phyloP scores from a whole-genome alignment of 2,888 invertebrate species.

The Parnassius apollo region DNA sequence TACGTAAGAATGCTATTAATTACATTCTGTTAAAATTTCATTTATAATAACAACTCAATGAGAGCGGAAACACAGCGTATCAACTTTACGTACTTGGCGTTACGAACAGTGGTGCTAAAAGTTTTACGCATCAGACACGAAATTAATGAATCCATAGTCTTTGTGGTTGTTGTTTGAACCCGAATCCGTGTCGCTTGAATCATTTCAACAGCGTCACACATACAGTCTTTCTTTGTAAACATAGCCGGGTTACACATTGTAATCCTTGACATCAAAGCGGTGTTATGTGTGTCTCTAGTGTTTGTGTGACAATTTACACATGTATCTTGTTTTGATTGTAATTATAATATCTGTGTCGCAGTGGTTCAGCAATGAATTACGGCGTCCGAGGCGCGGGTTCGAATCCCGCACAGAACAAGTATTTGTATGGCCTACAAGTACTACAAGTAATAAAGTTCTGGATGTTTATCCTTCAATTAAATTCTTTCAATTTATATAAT shows the following conservation, averaged over 20 bases:
- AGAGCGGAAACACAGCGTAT: neutral
- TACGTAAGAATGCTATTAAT: no score
- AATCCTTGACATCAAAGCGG: constrained; percentile 23
- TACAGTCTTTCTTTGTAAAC: constrained; percentile 13
- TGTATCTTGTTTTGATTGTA: neutral
- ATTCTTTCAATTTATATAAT: no score
- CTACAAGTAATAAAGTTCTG: no score
- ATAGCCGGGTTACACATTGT: constrained; percentile 15
- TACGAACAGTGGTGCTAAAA: constrained; percentile 2
- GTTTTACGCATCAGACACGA: constrained; percentile 1
- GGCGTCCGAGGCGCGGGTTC: no score
- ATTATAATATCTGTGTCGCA: no score
- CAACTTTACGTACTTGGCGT: neutral
- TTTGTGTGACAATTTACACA: neutral
- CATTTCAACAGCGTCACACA: constrained; percentile 9
- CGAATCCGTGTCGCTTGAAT: constrained; percentile 9
- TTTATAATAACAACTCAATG: neutral
- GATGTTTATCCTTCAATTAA: no score
- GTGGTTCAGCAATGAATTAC: no score
- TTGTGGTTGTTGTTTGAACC: constrained; percentile 1
- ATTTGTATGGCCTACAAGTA: no score
- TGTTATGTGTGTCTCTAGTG: neutral
- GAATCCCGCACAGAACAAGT: no score
- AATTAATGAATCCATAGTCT: constrained; percentile 18
- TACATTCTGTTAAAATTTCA: neutral